Evolutionary conservation across 2,888 invertebrate genomes (phyloP).

Genomic region (Horisme vitalbata): DNA sequence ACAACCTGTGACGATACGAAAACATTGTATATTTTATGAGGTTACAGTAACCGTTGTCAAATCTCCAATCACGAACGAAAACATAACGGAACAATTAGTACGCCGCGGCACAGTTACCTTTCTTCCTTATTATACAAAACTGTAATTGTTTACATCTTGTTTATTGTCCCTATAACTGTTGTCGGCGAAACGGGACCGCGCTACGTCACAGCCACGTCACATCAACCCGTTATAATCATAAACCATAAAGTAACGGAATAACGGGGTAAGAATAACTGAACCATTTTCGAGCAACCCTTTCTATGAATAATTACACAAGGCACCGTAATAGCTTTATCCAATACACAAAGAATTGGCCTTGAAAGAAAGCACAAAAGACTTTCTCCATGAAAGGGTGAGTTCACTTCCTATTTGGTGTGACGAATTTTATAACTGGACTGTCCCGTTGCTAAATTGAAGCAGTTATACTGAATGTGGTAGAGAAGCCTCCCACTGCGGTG

Average conservation of each 20-base stretch:
- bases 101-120: constrained; percentile 24
- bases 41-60: too few relatives aligned
- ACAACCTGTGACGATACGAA: too few relatives aligned
- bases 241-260: constrained; percentile 61
- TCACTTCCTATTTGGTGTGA: constrained; percentile 62
- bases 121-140: constrained; percentile 62
- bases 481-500: constrained; percentile 23
- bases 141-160: constrained; percentile 46
- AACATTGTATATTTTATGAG: too few relatives aligned
- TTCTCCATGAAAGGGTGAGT: constrained; percentile 65
- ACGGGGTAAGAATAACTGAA: constrained; percentile 57
- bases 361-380: constrained; percentile 75
- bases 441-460: constrained; percentile 47
- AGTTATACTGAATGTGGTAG: constrained; percentile 37
- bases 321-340: too few relatives aligned
- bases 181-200: constrained; percentile 33
- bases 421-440: constrained; percentile 50
- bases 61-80: constrained; percentile 1
- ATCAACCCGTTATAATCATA: constrained; percentile 62
- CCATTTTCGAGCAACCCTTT: constrained; percentile 77
- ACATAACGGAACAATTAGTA: constrained; percentile 29
- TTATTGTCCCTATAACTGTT: constrained; percentile 30
- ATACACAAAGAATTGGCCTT: too few relatives aligned
- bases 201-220: constrained; percentile 32
- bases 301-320: constrained; percentile 77